A percentile compares a stretch with the other conserved stretches of the same genome.
phyloP scores from a whole-genome alignment of 2,888 invertebrate species.

The Marasmarcha lunaedactyla region DNA sequence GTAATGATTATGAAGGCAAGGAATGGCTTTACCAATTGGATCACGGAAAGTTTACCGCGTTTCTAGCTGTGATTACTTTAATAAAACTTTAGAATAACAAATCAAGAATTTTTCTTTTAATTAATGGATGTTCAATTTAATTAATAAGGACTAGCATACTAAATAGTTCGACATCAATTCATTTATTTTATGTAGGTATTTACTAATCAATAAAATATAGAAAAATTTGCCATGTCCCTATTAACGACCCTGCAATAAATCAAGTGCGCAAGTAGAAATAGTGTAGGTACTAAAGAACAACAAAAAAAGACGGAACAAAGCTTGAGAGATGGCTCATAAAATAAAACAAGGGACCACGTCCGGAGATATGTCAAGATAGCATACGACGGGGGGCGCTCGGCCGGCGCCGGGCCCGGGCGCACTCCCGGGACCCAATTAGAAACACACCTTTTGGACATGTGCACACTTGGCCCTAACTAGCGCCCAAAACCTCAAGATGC shows the following conservation, averaged over 20 bases:
- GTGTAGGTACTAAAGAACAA: slow-evolving; percentile 49
- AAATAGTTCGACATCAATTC: no score
- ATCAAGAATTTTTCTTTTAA: no score
- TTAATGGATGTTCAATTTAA: no score
- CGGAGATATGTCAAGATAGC: slow-evolving; percentile 69
- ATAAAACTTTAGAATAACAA: no score
- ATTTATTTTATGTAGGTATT: no score
- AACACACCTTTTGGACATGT: slow-evolving; percentile 68
- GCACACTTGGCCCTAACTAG: slow-evolving; percentile 56
- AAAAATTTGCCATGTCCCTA: no score
- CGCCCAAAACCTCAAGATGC: slow-evolving; percentile 45
- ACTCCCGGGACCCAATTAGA: slow-evolving; percentile 64
- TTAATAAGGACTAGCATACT: no score
- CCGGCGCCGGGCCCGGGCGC: slow-evolving; percentile 39
- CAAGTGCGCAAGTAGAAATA: slow-evolving; percentile 38
- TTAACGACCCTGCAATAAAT: no score
- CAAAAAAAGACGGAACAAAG: slow-evolving; percentile 37
- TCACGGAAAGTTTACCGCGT: slow-evolving; percentile 18
- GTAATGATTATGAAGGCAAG: slow-evolving; percentile 35
- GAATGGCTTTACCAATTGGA: slow-evolving; percentile 16
- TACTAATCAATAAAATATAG: no score
- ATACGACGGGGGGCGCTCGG: slow-evolving; percentile 50
- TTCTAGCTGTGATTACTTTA: slow-evolving; percentile 5
- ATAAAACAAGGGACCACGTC: slow-evolving; percentile 64
- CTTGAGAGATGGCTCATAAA: slow-evolving; percentile 64